Evolutionary conservation across 2,888 invertebrate species (phyloP).

Genomic region (Thymelicus sylvestris): DNA sequence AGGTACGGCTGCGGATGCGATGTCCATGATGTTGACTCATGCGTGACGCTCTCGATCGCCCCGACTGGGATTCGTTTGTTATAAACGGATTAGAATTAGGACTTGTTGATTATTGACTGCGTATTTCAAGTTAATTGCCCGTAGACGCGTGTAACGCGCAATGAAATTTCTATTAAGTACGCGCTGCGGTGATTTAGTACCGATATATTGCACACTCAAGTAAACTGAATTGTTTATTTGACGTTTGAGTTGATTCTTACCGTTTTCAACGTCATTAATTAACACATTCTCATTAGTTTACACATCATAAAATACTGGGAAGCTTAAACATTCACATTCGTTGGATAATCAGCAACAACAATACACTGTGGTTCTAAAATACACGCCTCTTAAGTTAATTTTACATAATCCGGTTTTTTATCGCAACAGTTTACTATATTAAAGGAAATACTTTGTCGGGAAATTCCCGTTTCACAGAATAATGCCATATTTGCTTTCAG

Average conservation of each 20-base stretch:
- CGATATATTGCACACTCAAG: conserved; percentile 13
- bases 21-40: conserved; percentile 82
- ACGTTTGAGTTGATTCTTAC: conserved; percentile 1
- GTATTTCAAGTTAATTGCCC: conserved; percentile 33
- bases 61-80: conserved; percentile 67
- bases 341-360: too few species aligned
- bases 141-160: conserved; percentile 27
- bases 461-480: conserved; percentile 20
- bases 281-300: background rate
- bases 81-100: conserved; percentile 43
- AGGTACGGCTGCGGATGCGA: conserved; percentile 76
- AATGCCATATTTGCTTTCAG: conserved; percentile 27
- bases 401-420: too few species aligned
- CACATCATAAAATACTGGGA: too few species aligned
- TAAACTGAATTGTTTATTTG: conserved; percentile 20
- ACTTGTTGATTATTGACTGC: conserved; percentile 29
- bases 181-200: conserved; percentile 6
- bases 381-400: too few species aligned
- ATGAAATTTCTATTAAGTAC: conserved; percentile 33
- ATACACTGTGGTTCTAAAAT: too few species aligned
- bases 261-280: conserved; percentile 15
- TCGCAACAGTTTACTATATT: background rate
- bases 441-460: conserved; percentile 11
- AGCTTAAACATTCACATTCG: too few species aligned
- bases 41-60: conserved; percentile 82